phyloP scores from a whole-genome alignment of 2,888 invertebrate genomes.

The Acanthoscelides obtectus region DNA sequence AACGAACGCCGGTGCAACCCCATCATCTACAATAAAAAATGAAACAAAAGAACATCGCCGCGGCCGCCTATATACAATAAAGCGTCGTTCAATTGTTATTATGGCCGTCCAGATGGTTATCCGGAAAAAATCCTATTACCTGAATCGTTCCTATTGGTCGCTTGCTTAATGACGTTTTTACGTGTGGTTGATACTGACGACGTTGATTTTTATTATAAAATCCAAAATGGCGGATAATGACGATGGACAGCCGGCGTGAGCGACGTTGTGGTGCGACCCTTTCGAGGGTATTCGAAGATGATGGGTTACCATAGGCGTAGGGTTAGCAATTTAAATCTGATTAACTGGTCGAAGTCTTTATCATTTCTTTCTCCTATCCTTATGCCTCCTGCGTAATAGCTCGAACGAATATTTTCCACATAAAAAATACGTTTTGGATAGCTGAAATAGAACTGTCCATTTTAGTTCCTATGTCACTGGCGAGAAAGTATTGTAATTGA shows the following conservation, averaged over 20 bases:
- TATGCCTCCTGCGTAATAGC: too few relatives aligned
- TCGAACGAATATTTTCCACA: too few relatives aligned
- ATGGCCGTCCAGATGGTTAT: slow-evolving; percentile 22
- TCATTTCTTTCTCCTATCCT: too few relatives aligned
- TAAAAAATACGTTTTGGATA: too few relatives aligned
- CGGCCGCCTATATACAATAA: background rate
- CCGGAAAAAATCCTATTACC: slow-evolving; percentile 44
- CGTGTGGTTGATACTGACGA: slow-evolving; percentile 45
- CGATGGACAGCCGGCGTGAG: slow-evolving; percentile 16
- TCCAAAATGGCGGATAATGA: slow-evolving; percentile 47
- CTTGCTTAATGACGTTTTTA: slow-evolving; percentile 47
- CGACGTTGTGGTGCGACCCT: background rate
- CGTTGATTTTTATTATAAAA: slow-evolving; percentile 48
- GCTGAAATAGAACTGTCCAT: too few relatives aligned
- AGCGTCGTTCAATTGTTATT: slow-evolving; percentile 8
- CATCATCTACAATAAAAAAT: background rate
- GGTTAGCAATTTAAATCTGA: too few relatives aligned
- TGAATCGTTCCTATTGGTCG: slow-evolving; percentile 42
- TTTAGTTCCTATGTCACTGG: too few relatives aligned
- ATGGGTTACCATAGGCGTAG: background rate
- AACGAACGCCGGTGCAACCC: background rate
- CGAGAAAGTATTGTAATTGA: too few relatives aligned
- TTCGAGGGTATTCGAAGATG: background rate
- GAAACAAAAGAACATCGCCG: background rate
- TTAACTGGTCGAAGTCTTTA: too few relatives aligned